phyloP scores from a whole-genome alignment of 1,140 invertebrate species.

The Plutomurus gul region DNA sequence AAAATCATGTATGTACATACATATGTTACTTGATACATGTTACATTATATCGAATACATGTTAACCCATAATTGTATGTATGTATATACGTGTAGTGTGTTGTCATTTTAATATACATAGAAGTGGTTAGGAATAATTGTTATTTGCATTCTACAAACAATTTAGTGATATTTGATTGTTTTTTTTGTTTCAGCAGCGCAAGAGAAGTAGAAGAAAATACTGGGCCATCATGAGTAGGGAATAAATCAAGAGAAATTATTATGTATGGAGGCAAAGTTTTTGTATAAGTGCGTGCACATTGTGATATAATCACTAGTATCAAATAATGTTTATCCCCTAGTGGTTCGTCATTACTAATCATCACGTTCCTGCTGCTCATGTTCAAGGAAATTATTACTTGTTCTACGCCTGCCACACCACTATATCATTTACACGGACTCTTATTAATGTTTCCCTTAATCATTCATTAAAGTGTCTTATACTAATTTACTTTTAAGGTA shows the following conservation, averaged over 20 bases:
- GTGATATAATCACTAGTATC: slow-evolving; percentile 9
- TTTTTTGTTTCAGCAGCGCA: neutral
- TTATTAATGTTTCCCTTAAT: no score
- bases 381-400: slow-evolving; percentile 18
- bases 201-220: neutral
- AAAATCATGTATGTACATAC: no score
- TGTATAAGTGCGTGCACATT: neutral
- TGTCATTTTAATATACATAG: neutral
- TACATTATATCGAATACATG: no score
- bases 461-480: no score
- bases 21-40: no score
- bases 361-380: slow-evolving; percentile 4
- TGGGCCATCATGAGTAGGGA: neutral
- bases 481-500: neutral
- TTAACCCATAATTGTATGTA: no score
- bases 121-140: neutral
- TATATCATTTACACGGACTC: neutral
- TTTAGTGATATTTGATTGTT: no score
- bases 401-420: neutral
- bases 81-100: neutral
- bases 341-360: slow-evolving; percentile 8
- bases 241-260: neutral
- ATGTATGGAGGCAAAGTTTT: neutral
- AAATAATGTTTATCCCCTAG: neutral
- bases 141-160: no score